Evolutionary conservation across 35 echinoderm and acorn worm species (phyloP).

Genomic region (Eucidaris tribuloides): DNA sequence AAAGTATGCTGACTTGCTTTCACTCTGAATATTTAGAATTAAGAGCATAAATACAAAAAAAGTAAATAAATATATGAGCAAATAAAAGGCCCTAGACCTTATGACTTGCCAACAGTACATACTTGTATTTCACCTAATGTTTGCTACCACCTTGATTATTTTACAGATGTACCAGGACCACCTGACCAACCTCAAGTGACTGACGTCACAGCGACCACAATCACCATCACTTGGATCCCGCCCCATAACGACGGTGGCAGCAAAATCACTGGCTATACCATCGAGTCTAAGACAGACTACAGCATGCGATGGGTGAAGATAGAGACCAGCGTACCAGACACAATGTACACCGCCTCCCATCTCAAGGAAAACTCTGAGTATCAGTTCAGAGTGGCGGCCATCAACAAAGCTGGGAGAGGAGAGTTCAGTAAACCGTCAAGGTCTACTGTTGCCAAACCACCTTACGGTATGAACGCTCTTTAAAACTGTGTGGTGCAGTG

Average conservation of each 20-base stretch:
- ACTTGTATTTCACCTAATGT: too few species aligned
- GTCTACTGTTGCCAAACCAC: constrained; percentile 52
- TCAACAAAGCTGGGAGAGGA: constrained; percentile 83
- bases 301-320: constrained; percentile 73
- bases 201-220: constrained; percentile 43
- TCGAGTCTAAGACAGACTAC: constrained; percentile 52
- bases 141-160: neutral
- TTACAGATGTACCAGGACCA: constrained; percentile 47
- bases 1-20: too few species aligned
- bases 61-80: too few species aligned
- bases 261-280: constrained; percentile 63
- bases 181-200: constrained; percentile 53
- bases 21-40: too few species aligned
- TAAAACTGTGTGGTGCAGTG: too few species aligned
- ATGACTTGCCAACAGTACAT: too few species aligned
- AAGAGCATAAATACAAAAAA: too few species aligned
- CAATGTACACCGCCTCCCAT: constrained; percentile 46
- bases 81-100: too few species aligned
- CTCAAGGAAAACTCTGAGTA: constrained; percentile 84
- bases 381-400: constrained; percentile 83
- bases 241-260: constrained; percentile 61
- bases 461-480: constrained; percentile 95
- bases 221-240: constrained; percentile 52
- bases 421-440: constrained; percentile 63
- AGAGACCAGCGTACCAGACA: constrained; percentile 49